Base-by-base conservation (phyloP, 2,888 invertebrate species). In the Gnatocerus cornutus region DNA sequence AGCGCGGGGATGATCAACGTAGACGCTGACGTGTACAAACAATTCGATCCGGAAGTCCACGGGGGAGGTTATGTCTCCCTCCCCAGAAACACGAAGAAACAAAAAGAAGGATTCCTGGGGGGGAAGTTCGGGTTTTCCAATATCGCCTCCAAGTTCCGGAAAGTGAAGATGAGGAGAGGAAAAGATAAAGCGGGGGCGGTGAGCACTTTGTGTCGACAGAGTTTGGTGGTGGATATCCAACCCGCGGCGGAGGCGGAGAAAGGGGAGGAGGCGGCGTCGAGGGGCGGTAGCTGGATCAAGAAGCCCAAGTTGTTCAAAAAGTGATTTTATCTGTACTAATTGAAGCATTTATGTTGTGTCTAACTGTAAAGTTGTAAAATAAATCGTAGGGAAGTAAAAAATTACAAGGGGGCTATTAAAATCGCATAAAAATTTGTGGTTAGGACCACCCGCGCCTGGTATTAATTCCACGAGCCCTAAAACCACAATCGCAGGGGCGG, bases 1-100 rank as follows among this genome's bases (percentile, higher is more conserved):
- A 93, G 93, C 72, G 93, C 90, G 0, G 93, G 93, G n/a, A 92
- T 93, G 89, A 92, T 93, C 65, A 90, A 91, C 75, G 87, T 91
- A 0, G 91, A 91, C 71, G 85, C 88, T 3, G 88, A 88, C 16
- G 86, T 89, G 0, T 91, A 89, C 84, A 88, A 87, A 73, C 86
- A 90, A 73, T 86, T 91, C 10, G 87, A 83, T 75, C 82, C 84
- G 0, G 84, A 83, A 68, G 74, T 81, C 33, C 84, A 84, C 65
- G 79, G 81, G 3, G 85, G 86, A 9, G 86, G 86, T 1, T 88
- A 87, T 72, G 89, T 88, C 0, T 88, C 89, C 0, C 74, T 89
- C 62, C 88, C 89, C 0, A 79, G 88, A 16, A 79, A 80, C 12
- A 76, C 78, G 3, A 81, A 79, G 59, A 82, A 81, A 72, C 73